A percentile compares a stretch with the other conserved stretches of the same genome.
phyloP scores from a whole-genome alignment of 2,113 vertebrate species.

The Osmerus eperlanus region DNA sequence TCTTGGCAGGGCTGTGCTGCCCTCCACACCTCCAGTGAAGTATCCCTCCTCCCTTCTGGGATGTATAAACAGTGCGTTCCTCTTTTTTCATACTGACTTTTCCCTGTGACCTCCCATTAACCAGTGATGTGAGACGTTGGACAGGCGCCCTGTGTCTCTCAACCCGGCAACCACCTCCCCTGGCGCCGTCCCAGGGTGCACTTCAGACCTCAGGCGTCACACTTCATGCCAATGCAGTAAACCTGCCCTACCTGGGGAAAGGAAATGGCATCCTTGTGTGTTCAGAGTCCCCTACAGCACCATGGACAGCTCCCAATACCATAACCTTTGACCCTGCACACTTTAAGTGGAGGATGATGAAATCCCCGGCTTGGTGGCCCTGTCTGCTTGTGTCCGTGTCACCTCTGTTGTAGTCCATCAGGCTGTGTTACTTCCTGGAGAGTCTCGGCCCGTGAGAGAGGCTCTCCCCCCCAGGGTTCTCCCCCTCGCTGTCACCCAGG shows the following conservation, averaged over 20 bases:
- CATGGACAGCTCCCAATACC: too few relatives aligned
- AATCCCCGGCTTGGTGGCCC: background rate
- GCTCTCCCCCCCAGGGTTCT: slow-evolving; percentile 1
- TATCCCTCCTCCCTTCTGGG: background rate
- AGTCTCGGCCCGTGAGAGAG: background rate
- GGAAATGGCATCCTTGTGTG: too few relatives aligned
- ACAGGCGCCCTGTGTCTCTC: slow-evolving; percentile 22
- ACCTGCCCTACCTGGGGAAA: too few relatives aligned
- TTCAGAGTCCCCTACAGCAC: too few relatives aligned
- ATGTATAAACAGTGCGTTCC: slow-evolving; percentile 5
- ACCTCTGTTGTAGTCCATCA: too few relatives aligned
- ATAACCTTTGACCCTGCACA: slow-evolving; percentile 31
- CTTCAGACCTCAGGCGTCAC: too few relatives aligned
- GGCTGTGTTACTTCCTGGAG: background rate
- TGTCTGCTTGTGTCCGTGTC: too few relatives aligned
- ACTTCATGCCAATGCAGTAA: too few relatives aligned
- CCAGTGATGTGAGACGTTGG: slow-evolving; percentile 29
- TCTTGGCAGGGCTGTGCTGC: background rate
- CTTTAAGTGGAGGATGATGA: slow-evolving; percentile 27
- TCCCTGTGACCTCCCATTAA: slow-evolving; percentile 35
- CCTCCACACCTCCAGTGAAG: background rate
- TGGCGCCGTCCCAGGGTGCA: slow-evolving; percentile 33
- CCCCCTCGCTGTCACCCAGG: slow-evolving; percentile 16
- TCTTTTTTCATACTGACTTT: slow-evolving; percentile 14
- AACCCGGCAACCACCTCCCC: slow-evolving; percentile 6